Evolutionary conservation across 2,113 vertebrate species (phyloP).

Genomic region (Carollia perspicillata): DNA sequence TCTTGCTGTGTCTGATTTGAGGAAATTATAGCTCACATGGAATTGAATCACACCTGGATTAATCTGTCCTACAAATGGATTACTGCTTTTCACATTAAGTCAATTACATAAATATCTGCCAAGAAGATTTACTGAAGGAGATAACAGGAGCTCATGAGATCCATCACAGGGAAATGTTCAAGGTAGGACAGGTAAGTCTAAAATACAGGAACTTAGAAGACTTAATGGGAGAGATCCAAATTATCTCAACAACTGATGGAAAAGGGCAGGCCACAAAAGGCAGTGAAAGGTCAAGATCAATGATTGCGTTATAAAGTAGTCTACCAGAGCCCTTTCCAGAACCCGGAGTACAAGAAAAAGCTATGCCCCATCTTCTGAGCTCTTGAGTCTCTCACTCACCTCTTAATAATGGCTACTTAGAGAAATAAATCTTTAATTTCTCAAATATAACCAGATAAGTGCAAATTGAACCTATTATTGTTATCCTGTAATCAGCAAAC

Average conservation of each 20-base stretch:
- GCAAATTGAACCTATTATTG: constrained; percentile 27
- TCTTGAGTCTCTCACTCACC: not conserved
- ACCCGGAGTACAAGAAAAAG: not conserved
- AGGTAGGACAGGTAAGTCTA: not conserved
- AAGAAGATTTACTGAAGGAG: not conserved
- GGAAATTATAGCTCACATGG: not conserved
- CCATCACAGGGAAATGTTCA: not conserved
- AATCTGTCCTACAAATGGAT: not conserved
- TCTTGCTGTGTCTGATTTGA: not conserved
- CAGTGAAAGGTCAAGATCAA: not conserved
- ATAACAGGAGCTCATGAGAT: not conserved
- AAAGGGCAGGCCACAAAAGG: not conserved
- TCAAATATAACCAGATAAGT: constrained; percentile 60
- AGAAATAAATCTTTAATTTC: constrained; percentile 73
- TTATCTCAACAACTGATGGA: not conserved
- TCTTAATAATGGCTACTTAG: constrained; percentile 29
- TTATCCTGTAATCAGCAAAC: constrained; percentile 45
- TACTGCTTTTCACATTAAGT: not conserved
- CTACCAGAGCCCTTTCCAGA: not conserved
- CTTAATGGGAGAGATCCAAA: not conserved
- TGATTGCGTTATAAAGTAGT: not conserved
- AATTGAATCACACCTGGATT: not conserved
- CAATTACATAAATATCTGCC: not conserved
- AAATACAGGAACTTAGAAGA: not conserved
- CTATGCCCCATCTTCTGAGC: not conserved